Base-by-base conservation (phyloP, 2,888 invertebrate species). In the Achlya flavicornis region DNA sequence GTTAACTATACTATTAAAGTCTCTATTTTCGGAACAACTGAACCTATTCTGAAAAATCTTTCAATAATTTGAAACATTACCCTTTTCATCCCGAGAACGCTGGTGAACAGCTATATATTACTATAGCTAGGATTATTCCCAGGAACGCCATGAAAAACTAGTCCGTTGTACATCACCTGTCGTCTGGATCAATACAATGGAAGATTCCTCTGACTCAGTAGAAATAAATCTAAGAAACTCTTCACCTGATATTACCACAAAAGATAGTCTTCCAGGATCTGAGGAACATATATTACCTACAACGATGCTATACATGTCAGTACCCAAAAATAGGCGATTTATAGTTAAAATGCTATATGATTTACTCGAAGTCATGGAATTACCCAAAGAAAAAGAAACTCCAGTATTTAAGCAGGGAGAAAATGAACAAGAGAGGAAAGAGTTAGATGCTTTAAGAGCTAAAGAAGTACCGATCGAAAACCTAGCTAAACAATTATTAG, bases 121-220 rank as follows among this genome's bases (percentile, higher is more conserved):
- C n/a, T 2, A 26, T 26, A 26, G 1, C 26, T 26, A 26, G 1
- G 26, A 26, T 41, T 59, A 60, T 43, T 70, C 66, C 46, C 67
- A 93, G 92, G 89, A 92, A 70, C 82, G 68, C 11, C 75, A 89
- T 61, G 93, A 93, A 69, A 75, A 72, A 65, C 90, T 89, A 61
- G 76, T 93, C 62, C 80, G 80, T 16, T 87, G 86, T 16, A 82
- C 91, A 6, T 86, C 83, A 14, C 88, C 92, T 10, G 77, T 78
- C 7, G 16, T 66, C 10, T 75, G 71, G 73, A 19, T 67, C 10
- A 71, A 68, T 14, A 65, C 71, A 63, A 63, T 61, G n/a, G 70
- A 70, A 57, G 14, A 61, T 16, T 35, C 57, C 32, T 63, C 33
- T n/a, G 68, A 63, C 16, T 48, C 61, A 10, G 10, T 19, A 19